Conservation (phyloP, 2,797 vertebrate species). For the Trachops cirrhosus region DNA sequence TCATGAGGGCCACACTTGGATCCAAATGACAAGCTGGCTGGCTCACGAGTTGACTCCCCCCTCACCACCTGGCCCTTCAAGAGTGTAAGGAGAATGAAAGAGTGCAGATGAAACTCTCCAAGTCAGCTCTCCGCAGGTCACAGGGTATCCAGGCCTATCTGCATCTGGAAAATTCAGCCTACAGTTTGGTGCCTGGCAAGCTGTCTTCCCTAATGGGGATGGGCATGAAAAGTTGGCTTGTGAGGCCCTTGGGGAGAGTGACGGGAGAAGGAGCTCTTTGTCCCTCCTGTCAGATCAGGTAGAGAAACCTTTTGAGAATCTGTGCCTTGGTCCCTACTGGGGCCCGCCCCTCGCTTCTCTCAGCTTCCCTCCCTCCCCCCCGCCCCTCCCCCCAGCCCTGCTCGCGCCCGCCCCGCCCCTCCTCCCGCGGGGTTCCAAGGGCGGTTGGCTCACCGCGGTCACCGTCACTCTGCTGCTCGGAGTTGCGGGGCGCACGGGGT, state of each 20-base stretch:
- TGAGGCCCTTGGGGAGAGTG: background rate
- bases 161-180: background rate
- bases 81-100: background rate
- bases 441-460: slow-evolving; percentile 50
- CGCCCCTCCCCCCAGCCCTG: background rate
- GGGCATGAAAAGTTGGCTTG: background rate
- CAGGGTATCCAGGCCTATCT: background rate
- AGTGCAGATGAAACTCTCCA: background rate
- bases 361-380: background rate
- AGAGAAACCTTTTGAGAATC: background rate
- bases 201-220: background rate
- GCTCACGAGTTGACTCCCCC: background rate
- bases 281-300: background rate
- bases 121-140: background rate
- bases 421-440: slow-evolving; percentile 57
- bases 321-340: background rate
- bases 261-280: background rate
- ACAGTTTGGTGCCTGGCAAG: background rate
- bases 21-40: background rate
- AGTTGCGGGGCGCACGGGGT: background rate
- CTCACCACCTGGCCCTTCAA: background rate
- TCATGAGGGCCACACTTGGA: background rate
- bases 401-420: slow-evolving; percentile 60
- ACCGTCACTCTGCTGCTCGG: background rate
- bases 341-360: background rate